Evolutionary conservation across 2,888 invertebrate genomes (phyloP).

Genomic region (Colletes collaris): DNA sequence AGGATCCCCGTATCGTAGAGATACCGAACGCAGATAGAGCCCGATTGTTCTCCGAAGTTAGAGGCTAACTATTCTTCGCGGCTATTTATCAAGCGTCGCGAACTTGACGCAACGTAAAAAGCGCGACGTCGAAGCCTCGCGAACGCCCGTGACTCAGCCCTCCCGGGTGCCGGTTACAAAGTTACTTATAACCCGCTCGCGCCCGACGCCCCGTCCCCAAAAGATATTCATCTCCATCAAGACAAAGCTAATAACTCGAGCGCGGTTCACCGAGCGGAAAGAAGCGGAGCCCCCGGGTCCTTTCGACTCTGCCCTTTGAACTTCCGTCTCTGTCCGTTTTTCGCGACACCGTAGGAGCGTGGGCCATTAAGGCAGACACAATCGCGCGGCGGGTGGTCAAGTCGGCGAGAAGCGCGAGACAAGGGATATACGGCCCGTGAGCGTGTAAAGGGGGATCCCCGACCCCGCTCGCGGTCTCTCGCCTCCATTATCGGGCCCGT

Average conservation of each 20-base stretch:
- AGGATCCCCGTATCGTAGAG: no score
- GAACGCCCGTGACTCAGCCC: conserved; percentile 32
- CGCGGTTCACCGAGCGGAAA: conserved; percentile 51
- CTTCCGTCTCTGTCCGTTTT: conserved; percentile 40
- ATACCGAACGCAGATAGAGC: no score
- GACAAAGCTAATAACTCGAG: conserved; percentile 57
- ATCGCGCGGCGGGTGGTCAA: conserved; percentile 77
- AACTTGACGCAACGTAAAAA: conserved; percentile 24
- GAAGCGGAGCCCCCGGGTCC: conserved; percentile 35
- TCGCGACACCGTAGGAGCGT: conserved; percentile 61
- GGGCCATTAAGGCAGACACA: conserved; percentile 72
- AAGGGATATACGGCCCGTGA: conserved; percentile 12
- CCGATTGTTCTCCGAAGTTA: no score
- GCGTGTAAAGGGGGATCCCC: neutral
- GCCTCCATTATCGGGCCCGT: conserved; percentile 58
- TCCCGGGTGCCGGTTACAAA: conserved; percentile 13
- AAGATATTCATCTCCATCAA: conserved; percentile 56
- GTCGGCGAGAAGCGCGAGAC: conserved; percentile 19
- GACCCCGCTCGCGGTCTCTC: conserved; percentile 29
- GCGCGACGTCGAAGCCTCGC: conserved; percentile 13
- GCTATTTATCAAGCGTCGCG: conserved; percentile 22
- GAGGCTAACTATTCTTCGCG: neutral
- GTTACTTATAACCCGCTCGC: conserved; percentile 30
- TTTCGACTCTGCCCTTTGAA: conserved; percentile 55
- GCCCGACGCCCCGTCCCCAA: conserved; percentile 13